Base-by-base conservation (phyloP, 2,888 invertebrate species). In the Chrysodeixis includens region DNA sequence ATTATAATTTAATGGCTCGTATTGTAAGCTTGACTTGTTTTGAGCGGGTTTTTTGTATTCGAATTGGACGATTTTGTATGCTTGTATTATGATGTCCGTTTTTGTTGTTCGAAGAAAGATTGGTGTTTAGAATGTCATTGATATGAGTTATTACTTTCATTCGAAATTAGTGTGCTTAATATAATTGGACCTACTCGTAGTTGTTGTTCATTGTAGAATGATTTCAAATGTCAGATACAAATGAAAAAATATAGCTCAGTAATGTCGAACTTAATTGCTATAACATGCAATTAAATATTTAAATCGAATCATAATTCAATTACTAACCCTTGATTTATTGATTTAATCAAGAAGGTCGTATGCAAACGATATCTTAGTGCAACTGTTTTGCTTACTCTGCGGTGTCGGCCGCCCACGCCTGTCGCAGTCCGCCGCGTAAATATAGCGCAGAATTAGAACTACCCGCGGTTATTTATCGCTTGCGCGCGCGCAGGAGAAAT, bases 361-460 rank as follows among this genome's bases (percentile, higher is more conserved):
- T 74, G 72, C 69, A 76, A 81, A 73, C 54, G 84, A 86, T 85
- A 89, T 78, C 84, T 85, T 79, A 84, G 81, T 82, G 84, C 88
- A 87, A 87, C 86, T 86, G 86, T 86, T 85, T 85, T 83, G 85
- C 85, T 88, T 86, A 87, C 88, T 88, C 83, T 81, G 83, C 83
- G 69, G 74, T 86, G 88, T 89, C 85, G n/a, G 83, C 82, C 85
- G 83, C 90, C 90, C 86, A 90, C 90, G 88, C 88, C 67, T 77
- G 83, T 85, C 84, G 83, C 86, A 79, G 85, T 82, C 55, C 79
- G 83, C 75, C 84, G 88, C 91, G 92, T 93, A 93, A 92, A 92
- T 93, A 92, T 91, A 89, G 87, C 87, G 83, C 84, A 88, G 93
- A 92, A 93, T 93, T 92, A 91, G 92, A 93, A 88, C 93, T 93